Evolutionary conservation across 2,888 invertebrate genomes (phyloP).

Genomic region (Drosophila meridiana): DNA sequence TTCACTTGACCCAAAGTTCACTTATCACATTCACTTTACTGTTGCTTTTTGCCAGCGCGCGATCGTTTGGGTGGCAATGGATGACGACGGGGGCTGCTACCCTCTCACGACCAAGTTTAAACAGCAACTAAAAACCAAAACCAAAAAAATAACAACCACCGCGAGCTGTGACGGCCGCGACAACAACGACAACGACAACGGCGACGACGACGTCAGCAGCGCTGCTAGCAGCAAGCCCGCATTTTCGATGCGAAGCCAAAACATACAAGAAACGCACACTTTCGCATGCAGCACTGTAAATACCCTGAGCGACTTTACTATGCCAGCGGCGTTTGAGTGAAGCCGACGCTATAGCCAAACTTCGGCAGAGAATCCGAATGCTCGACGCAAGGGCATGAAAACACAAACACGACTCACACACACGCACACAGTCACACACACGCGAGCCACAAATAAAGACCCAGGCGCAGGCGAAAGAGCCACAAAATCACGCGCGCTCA

Average conservation of each 20-base stretch:
- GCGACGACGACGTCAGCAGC: constrained; percentile 65
- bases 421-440: constrained; percentile 33
- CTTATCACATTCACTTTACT: constrained; percentile 33
- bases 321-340: background rate
- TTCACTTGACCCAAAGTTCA: constrained; percentile 54
- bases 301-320: constrained; percentile 25
- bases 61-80: constrained; percentile 55
- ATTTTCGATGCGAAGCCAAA: constrained; percentile 69
- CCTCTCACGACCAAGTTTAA: constrained; percentile 85
- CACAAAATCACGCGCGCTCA: constrained; percentile 79
- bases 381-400: constrained; percentile 36
- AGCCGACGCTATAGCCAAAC: no score
- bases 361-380: constrained; percentile 1
- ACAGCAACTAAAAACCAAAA: constrained; percentile 83
- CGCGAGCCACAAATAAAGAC: constrained; percentile 62
- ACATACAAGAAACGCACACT: constrained; percentile 45
- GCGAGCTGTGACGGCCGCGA: constrained; percentile 62
- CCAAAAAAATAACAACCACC: constrained; percentile 82
- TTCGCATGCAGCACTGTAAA: constrained; percentile 8
- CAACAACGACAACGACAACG: constrained; percentile 49
- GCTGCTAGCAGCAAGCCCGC: constrained; percentile 77
- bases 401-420: constrained; percentile 50
- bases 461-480: constrained; percentile 67
- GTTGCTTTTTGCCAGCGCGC: constrained; percentile 34
- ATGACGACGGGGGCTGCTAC: constrained; percentile 74